Conservation (phyloP, 2,888 invertebrate genomes). For the Bugulina stolonifera region DNA sequence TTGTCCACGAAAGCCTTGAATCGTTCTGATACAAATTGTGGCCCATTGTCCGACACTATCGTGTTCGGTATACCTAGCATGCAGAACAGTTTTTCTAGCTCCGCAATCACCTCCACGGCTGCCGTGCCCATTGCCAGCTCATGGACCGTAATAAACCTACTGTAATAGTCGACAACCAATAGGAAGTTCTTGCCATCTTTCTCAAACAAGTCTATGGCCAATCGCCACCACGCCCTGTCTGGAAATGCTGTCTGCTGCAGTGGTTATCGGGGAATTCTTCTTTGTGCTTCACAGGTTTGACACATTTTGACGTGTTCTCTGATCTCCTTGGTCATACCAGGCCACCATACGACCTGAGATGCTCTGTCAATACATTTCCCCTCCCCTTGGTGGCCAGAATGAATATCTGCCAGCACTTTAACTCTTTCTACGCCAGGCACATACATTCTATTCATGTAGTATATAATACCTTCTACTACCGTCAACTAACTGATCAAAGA, state of each 20-base stretch:
- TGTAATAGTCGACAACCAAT: not conserved
- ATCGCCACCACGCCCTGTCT: not conserved
- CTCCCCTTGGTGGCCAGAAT: too few species aligned
- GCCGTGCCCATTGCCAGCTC: not conserved
- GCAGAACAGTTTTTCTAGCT: conserved; percentile 5
- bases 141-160: conserved; percentile 4
- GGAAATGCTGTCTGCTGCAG: not conserved
- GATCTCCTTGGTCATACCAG: too few species aligned
- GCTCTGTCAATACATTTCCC: too few species aligned
- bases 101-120: not conserved
- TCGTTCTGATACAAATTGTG: not conserved
- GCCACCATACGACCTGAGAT: too few species aligned
- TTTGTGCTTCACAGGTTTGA: too few species aligned
- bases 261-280: not conserved
- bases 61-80: conserved; percentile 27
- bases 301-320: too few species aligned
- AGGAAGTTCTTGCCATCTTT: not conserved
- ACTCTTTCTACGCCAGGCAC: too few species aligned
- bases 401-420: too few species aligned
- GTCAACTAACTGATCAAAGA: too few species aligned
- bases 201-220: not conserved
- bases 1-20: conserved; percentile 1
- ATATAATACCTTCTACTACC: too few species aligned
- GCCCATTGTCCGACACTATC: conserved; percentile 27
- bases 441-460: too few species aligned